A percentile compares a stretch with the other conserved stretches of the same genome.
These are phyloP conservation scores for Platycercus adscitus DNA, from an alignment of 2,113 vertebrate species.

Conservation along the genomic window DNA sequence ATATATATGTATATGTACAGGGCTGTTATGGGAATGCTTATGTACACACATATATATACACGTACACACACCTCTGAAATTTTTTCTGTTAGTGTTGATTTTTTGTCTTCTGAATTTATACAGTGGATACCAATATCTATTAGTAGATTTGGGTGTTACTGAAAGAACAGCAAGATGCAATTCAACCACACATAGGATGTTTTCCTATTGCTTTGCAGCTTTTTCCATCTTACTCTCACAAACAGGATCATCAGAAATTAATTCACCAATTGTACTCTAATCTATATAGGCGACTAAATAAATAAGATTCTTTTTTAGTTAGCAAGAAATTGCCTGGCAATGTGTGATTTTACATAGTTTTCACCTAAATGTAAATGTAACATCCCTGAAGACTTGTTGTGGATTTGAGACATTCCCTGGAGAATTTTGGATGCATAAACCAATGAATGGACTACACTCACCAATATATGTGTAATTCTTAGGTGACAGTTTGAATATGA, in stretches of 20 bases:
- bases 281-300: background rate
- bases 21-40: background rate
- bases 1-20: background rate
- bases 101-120: background rate
- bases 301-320: background rate
- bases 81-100: background rate
- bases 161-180: background rate
- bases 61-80: background rate
- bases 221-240: background rate
- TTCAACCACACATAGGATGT: background rate
- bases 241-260: background rate
- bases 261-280: fast-evolving
- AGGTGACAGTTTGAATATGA: background rate
- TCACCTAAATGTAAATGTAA: background rate
- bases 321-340: background rate
- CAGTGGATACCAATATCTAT: background rate
- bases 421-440: background rate
- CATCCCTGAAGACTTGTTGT: background rate
- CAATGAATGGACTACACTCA: background rate
- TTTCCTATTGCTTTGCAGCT: background rate
- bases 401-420: background rate
- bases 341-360: background rate
- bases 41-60: too few species aligned
- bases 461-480: background rate
- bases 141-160: background rate